A percentile compares a stretch with the other conserved stretches of the same genome.
phyloP scores from a whole-genome alignment of 2,888 invertebrate species.

The Digitonthophagus gazella region DNA sequence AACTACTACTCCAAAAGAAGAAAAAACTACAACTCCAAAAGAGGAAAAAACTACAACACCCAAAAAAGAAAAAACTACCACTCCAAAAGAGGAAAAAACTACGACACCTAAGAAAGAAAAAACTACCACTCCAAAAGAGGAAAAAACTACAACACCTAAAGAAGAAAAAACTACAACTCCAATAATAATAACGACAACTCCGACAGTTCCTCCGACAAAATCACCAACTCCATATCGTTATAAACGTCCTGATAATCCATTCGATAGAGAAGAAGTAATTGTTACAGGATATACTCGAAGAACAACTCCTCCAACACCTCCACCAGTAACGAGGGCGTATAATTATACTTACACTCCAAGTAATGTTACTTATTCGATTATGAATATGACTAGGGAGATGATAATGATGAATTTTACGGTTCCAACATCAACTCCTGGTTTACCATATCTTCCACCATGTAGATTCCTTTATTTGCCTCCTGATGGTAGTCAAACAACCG shows the following conservation, averaged over 20 bases:
- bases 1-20: constrained; percentile 6
- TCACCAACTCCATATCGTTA: neutral
- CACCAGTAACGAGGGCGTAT: neutral
- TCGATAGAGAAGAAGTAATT: neutral
- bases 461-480: constrained; percentile 4
- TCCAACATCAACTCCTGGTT: neutral
- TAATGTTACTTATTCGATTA: neutral
- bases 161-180: constrained; percentile 5
- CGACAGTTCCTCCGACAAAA: neutral
- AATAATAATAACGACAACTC: neutral
- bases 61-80: neutral
- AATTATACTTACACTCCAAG: constrained; percentile 4
- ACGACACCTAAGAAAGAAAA: neutral
- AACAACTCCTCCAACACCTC: neutral
- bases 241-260: neutral
- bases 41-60: neutral
- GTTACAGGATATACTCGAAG: neutral
- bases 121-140: neutral
- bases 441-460: constrained; percentile 14
- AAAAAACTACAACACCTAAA: constrained; percentile 4
- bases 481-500: neutral
- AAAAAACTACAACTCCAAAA: neutral
- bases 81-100: neutral
- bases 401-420: neutral
- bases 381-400: constrained; percentile 1